Evolutionary conservation across 2,888 invertebrate genomes (phyloP), one percentile per base, ranked within the genome.

Genomic region (Malachius bipustulatus): DNA sequence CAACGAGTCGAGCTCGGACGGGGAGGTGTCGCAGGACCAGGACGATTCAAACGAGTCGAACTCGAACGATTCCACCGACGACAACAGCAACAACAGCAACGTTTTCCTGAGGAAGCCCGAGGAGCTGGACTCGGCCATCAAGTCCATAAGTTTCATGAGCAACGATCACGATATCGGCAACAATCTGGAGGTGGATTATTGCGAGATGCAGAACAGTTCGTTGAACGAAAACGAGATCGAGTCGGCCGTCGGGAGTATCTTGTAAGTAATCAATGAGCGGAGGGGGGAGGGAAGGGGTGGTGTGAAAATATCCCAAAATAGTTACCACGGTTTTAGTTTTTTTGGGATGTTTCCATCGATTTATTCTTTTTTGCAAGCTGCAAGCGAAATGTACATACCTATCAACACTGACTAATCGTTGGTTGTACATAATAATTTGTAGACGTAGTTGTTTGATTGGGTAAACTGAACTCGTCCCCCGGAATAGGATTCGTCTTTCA

Each of bases 221-320:
- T 45, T 57, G 26, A 62, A 61, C 38, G 59, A 58, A 34, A 56
- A 55, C 27, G 62, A 62, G 42, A 55, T 63, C n/a, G 61, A 61
- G 39, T 57, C 58, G 30, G 63, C 63, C 13, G 62, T 63, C 16
- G 62, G 60, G 38, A 62, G 61, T 43, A 63, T 63, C 39, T 43
- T 59, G 35, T 58, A 47, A 43, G 24, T n/a, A n/a, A n/a, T n/a
- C n/a, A n/a, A n/a, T n/a, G n/a, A n/a, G n/a, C n/a, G n/a, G n/a
- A n/a, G n/a, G n/a, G n/a, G n/a, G n/a, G n/a, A n/a, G n/a, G n/a
- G n/a, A n/a, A n/a, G n/a, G n/a, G n/a, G n/a, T n/a, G n/a, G n/a
- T n/a, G n/a, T n/a, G n/a, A n/a, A n/a, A n/a, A n/a, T n/a, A n/a
- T n/a, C n/a, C n/a, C n/a, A n/a, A n/a, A n/a, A n/a, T n/a, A n/a